Evolutionary conservation across 92 coral and sea anemone genomes (phyloP), one percentile per base, ranked within the genome.

Genomic region (Bergia puertoricense): DNA sequence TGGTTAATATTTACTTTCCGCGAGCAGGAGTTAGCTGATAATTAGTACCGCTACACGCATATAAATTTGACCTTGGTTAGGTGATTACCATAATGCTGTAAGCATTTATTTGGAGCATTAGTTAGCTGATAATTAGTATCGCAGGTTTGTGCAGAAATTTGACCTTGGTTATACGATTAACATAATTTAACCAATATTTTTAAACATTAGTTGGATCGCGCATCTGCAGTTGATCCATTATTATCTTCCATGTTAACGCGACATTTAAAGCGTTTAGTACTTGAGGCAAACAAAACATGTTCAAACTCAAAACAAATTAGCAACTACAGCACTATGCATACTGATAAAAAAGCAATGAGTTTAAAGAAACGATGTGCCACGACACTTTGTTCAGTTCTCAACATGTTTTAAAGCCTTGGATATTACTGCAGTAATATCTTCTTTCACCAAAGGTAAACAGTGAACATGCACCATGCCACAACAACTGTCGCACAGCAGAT

Each of bases 401-500:
- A 76, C 44, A 43, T 76, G 48, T 74, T 37, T 72, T 37, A 22
- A 62, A 62, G 4, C 69, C 30, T 62, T 62, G 50, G 4, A 4
- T 22, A 2, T 46, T 84, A 73, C 22, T 69, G 14, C 68, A 71
- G 67, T 45, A 84, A 36, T 45, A 50, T 6, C 48, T 72, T 18
- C 38, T 23, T 16, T 8, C 6, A 40, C 59, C 65, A 30, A 20
- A 22, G 87, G 14, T 71, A 37, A 22, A 51, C 67, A 84, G 87
- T 39, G 14, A 69, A 68, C 77, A 69, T 83, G 78, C 77, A 83
- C 77, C 78, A 69, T 48, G 79, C 87, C 59, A 30, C 87, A 62
- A 48, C 87, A 84, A 48, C 79, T 42, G 79, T 80, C 14, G 23
- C 76, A 83, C 78, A 45, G 77, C 87, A 84, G 87, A 84, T 6